phyloP scores from a whole-genome alignment of 2,797 vertebrate species.

The Phrynocephalus guinanensis region DNA sequence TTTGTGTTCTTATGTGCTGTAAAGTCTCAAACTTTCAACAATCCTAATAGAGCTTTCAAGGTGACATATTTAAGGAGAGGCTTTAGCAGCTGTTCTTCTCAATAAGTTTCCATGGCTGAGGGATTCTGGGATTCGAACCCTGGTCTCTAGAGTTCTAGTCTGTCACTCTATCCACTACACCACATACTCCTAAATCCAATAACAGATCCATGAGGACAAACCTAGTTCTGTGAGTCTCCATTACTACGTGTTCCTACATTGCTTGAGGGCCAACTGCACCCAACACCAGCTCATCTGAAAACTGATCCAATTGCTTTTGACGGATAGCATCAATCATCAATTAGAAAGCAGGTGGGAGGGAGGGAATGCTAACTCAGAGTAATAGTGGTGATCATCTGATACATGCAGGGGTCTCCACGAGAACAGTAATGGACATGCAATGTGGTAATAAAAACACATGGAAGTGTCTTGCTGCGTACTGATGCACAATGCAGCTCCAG shows the following conservation, averaged over 20 bases:
- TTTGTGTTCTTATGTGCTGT: no score
- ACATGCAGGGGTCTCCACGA: neutral
- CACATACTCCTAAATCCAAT: neutral
- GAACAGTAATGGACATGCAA: neutral
- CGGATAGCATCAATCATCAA: neutral
- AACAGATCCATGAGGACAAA: neutral
- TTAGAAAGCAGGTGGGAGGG: neutral
- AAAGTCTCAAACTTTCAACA: no score
- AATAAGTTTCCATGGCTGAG: no score
- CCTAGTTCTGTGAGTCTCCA: neutral
- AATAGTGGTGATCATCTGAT: neutral
- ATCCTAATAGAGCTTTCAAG: no score
- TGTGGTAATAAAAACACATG: neutral
- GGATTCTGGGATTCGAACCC: no score
- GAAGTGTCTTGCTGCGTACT: neutral
- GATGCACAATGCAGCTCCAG: neutral
- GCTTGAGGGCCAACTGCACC: neutral
- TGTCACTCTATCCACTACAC: no score
- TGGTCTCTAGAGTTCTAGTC: no score
- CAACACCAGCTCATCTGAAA: neutral
- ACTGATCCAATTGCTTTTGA: neutral
- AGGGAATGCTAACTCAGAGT: neutral
- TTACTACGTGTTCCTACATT: neutral
- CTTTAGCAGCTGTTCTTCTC: no score
- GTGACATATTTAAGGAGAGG: no score